Evolutionary conservation across 1,140 invertebrate genomes (phyloP).

Genomic region (Alviniconcha marisindica): DNA sequence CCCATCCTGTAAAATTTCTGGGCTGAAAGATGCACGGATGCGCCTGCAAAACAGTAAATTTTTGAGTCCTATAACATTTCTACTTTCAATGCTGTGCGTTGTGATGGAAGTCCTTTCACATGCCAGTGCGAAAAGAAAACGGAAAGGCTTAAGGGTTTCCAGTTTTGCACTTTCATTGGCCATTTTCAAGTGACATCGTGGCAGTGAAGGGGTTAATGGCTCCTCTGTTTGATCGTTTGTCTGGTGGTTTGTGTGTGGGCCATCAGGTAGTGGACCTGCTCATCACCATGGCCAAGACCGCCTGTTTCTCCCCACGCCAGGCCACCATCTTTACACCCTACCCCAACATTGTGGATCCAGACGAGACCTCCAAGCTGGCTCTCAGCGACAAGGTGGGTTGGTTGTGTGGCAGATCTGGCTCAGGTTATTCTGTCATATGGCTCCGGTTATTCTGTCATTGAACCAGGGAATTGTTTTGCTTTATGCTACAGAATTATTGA

Average conservation of each 20-base stretch:
- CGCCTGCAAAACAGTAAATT: too few relatives aligned
- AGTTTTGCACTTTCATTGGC: not conserved
- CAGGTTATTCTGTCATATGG: not conserved
- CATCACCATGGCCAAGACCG: slow-evolving; percentile 68
- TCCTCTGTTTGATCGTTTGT: too few relatives aligned
- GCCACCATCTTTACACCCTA: slow-evolving; percentile 67
- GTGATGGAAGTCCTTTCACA: not conserved
- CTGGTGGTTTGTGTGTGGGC: too few relatives aligned
- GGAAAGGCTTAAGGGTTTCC: not conserved
- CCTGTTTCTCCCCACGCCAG: slow-evolving; percentile 58
- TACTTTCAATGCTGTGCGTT: not conserved
- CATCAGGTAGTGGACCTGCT: slow-evolving; percentile 70
- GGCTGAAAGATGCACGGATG: too few relatives aligned
- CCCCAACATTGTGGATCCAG: slow-evolving; percentile 70
- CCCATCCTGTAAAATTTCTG: too few relatives aligned
- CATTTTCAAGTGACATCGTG: not conserved
- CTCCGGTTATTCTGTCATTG: not conserved
- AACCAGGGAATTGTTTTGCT: too few relatives aligned
- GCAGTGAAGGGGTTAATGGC: not conserved
- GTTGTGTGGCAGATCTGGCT: too few relatives aligned
- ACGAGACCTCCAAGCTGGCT: not conserved
- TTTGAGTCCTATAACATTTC: not conserved
- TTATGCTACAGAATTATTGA: not conserved
- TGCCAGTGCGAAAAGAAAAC: not conserved
- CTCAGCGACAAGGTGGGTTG: not conserved